Evolutionary conservation across 2,888 invertebrate species (phyloP), one percentile per base, ranked within the genome.

Genomic region (Polyploca ridens): DNA sequence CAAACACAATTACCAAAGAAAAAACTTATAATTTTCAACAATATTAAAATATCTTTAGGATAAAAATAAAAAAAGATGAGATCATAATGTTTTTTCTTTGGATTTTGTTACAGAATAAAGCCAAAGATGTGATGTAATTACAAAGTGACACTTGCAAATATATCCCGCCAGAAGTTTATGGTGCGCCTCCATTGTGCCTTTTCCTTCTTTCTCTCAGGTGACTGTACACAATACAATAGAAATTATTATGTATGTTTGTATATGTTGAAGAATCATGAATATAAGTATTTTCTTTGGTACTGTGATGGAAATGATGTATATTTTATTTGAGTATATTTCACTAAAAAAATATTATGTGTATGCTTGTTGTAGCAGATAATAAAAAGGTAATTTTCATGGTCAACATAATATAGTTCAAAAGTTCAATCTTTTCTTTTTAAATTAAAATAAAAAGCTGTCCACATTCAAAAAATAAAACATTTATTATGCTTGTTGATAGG

Each of bases 171-270:
- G 91, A 94, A 94, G 93, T 94, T 94, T 87, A 94, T 92, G 67
- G 94, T 94, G 90, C 94, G 93, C 78, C 94, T 85, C 94, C 94
- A 94, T 75, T 94, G 94, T 90, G 94, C 94, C 81, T 90, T 94
- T 83, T 93, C 93, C 89, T 85, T 90, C 78, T 94, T 94, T 79
- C 90, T 84, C 73, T 93, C 90, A 33, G 94, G 93, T 85, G 94
- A 94, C 94, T 94, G 91, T 88, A 84, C 84, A 88, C 68, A 84
- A 83, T 62, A 81, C 60, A 77, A 73, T 63, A 66, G 64, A 69
- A 69, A 60, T 69, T 69, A 76, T 76, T 69, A 41, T 66, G 65
- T 69, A 64, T 63, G 54, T 61, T 62, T 63, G 61, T 64, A 59
- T 33, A 13, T 64, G n/a, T 4, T 58, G 35, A 63, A 46, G 44